These are phyloP conservation scores for Carposina sasakii DNA, from an alignment of 1,140 invertebrate species.

Conservation along the genomic window DNA sequence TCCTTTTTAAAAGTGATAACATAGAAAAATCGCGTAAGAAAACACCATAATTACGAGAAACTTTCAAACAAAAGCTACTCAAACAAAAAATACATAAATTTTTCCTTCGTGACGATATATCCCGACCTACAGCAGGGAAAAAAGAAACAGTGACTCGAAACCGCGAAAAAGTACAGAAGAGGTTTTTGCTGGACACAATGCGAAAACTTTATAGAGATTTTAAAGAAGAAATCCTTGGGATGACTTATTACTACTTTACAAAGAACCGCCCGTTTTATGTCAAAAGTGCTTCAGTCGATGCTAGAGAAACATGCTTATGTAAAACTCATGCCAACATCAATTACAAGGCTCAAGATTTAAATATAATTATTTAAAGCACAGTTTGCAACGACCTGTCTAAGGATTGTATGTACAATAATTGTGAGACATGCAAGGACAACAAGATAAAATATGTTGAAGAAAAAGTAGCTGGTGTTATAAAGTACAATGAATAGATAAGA, in stretches of 20 bases:
- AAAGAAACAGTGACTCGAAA: conserved; percentile 8
- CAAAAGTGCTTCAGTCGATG: conserved; percentile 1
- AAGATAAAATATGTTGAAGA: background rate
- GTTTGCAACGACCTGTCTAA: background rate
- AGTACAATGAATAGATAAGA: conserved; percentile 7
- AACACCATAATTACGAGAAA: background rate
- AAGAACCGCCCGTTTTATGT: conserved; percentile 8
- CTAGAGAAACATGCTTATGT: conserved; percentile 8
- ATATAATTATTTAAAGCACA: background rate
- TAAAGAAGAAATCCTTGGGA: background rate
- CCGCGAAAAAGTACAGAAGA: conserved; percentile 4
- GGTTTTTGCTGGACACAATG: conserved; percentile 5
- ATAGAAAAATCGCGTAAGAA: conserved; percentile 7
- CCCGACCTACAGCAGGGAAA: conserved; percentile 7
- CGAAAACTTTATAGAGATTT: conserved; percentile 6
- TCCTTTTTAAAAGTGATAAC: background rate
- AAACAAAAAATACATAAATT: conserved; percentile 1
- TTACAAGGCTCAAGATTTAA: conserved; percentile 2
- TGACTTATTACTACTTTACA: conserved; percentile 9
- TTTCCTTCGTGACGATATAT: conserved; percentile 9
- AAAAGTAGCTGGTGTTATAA: conserved; percentile 3
- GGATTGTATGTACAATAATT: conserved; percentile 3
- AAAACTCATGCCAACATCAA: conserved; percentile 8
- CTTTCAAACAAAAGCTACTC: background rate
- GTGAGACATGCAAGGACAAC: background rate